Percentiles rank a stretch among this genome's conserved stretches.
phyloP scores from a whole-genome alignment of 2,113 vertebrate species.

The Nyctibius bracteatus region DNA sequence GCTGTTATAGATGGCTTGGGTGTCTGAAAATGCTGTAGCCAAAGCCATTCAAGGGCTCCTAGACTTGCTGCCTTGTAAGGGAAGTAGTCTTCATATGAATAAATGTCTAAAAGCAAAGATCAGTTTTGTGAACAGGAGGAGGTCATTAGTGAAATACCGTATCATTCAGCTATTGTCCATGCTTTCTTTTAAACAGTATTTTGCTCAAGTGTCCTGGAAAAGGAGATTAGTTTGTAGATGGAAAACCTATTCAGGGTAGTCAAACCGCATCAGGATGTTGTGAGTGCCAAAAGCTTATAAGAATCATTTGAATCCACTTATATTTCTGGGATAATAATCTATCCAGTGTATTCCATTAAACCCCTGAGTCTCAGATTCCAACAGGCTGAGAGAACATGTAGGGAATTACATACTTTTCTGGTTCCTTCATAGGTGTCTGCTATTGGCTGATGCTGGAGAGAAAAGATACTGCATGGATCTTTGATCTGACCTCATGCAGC shows the following conservation, averaged over 20 bases:
- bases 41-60: background rate
- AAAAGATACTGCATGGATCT: background rate
- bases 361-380: background rate
- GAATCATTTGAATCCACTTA: background rate
- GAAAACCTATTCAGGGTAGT: background rate
- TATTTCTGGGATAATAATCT: background rate
- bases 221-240: background rate
- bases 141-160: background rate
- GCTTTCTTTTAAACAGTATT: background rate
- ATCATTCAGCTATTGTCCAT: background rate
- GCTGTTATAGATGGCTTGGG: background rate
- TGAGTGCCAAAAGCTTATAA: background rate
- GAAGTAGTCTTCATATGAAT: background rate
- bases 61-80: background rate
- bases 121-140: background rate
- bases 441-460: background rate
- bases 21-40: background rate
- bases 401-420: background rate
- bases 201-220: background rate
- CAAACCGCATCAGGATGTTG: background rate
- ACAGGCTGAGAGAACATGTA: background rate
- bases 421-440: background rate
- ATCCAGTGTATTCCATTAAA: background rate
- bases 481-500: background rate
- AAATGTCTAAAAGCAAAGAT: background rate